Base-by-base conservation (phyloP, 1,140 invertebrate species). In the Drosophila arawakana region DNA sequence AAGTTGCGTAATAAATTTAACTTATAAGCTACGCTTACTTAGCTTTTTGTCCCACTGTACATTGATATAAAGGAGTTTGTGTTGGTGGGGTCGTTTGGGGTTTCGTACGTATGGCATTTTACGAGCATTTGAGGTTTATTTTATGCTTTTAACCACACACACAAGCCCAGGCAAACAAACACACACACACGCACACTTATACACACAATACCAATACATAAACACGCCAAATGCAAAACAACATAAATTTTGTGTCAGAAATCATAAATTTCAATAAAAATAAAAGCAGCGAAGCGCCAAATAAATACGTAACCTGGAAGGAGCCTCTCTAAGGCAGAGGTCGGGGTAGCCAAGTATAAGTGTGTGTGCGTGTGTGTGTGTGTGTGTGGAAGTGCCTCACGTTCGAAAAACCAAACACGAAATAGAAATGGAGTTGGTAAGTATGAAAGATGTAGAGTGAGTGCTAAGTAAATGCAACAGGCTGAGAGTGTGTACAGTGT, bases 201-300 rank as follows among this genome's bases (percentile, higher is more conserved):
- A 30, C 25, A 30, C 25, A 30, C 25, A 30, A 30, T 30, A 30
- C 25, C 25, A 11, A 63, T n/a, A 37, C 8, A 43, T 25, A 46
- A 9, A 25, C 15, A 13, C 18, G 25, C 30, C 34, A 60, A 82
- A 82, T 86, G 83, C 84, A 86, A 83, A 86, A 83, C 77, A 86
- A 83, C 84, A 86, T 86, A 89, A 86, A 88, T 88, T 88, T 79
- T 73, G 76, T 75, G 84, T 83, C 73, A 89, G 84, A 88, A 88
- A 88, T 88, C 83, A 88, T 88, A 88, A 88, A 88, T 88, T 88
- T 88, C 84, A 88, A 88, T 88, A 89, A 88, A 86, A 89, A 73
- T 73, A 74, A 88, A 67, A 69, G 74, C 65, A 85, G 61, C 71
- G 68, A 83, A 86, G 79, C 65, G 76, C 83, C 79, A 83, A 88